Evolutionary conservation across 2,113 vertebrate species (phyloP).

Genomic region (Podiceps cristatus): DNA sequence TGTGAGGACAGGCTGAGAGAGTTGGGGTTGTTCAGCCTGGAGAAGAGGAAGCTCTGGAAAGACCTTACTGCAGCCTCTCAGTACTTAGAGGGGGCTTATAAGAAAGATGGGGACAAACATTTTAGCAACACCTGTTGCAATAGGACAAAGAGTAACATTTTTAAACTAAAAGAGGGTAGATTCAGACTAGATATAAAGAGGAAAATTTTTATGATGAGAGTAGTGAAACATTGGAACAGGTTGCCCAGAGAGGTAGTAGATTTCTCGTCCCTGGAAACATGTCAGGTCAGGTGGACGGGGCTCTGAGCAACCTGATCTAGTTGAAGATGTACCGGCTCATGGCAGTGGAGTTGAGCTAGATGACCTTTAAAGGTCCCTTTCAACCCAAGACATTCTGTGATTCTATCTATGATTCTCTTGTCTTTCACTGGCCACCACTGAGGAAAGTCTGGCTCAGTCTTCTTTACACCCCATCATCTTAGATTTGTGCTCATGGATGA

Average conservation of each 20-base stretch:
- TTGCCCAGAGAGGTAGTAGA: not conserved
- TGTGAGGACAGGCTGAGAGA: not conserved
- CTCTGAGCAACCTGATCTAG: not conserved
- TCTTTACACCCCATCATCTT: not conserved
- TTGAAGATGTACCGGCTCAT: not conserved
- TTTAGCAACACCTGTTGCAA: not conserved
- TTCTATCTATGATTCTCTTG: not conserved
- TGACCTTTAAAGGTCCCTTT: not conserved
- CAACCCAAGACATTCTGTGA: not conserved
- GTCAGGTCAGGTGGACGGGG: not conserved
- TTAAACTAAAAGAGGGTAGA: not conserved
- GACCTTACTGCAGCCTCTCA: not conserved
- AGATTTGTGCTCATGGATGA: not conserved
- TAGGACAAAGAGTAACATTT: too few relatives aligned
- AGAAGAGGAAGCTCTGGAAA: fast-evolving
- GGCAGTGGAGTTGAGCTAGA: too few relatives aligned
- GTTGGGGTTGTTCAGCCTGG: not conserved
- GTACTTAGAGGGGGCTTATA: not conserved
- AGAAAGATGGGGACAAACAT: not conserved
- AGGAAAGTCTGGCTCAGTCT: not conserved
- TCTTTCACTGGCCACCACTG: not conserved
- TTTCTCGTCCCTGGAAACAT: not conserved
- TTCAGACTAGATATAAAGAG: not conserved
- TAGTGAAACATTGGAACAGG: not conserved
- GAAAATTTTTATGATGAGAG: not conserved